A percentile compares a stretch with the other conserved stretches of the same genome.
Conservation (phyloP, 1,140 invertebrate genomes). For the Brachionus asplanchnoidis region DNA sequence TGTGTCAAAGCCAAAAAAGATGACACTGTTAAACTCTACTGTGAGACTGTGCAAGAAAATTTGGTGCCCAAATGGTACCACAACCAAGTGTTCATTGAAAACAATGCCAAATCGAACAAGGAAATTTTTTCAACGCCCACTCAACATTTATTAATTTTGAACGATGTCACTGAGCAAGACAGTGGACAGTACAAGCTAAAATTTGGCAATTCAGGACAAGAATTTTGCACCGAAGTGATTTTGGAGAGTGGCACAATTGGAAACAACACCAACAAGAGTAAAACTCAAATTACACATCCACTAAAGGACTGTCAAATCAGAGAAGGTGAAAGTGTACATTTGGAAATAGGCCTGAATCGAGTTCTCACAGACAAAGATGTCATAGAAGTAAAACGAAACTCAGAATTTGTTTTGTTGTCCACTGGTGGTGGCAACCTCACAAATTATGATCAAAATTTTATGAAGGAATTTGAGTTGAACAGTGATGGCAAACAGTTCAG, state of each 20-base stretch:
- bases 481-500: neutral
- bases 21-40: slow-evolving; percentile 30
- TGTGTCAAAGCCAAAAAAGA: neutral
- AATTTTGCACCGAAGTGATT: neutral
- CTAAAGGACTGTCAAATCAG: neutral
- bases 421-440: neutral
- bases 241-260: neutral
- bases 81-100: slow-evolving; percentile 9
- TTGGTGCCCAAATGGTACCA: slow-evolving; percentile 18
- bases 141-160: slow-evolving; percentile 22
- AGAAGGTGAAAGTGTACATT: neutral
- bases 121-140: slow-evolving; percentile 23
- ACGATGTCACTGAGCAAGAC: slow-evolving; percentile 2
- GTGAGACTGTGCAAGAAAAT: slow-evolving; percentile 31
- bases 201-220: neutral
- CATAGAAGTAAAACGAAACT: slow-evolving; percentile 1
- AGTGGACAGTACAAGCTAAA: slow-evolving; percentile 5
- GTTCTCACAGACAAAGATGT: neutral
- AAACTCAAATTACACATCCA: neutral
- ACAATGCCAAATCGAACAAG: neutral
- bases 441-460: neutral
- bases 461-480: neutral
- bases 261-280: neutral
- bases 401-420: neutral
- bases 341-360: neutral